A percentile compares a stretch with the other conserved stretches of the same genome.
Conservation (phyloP, 2,113 vertebrate genomes). For the Pseudorasbora parva region DNA sequence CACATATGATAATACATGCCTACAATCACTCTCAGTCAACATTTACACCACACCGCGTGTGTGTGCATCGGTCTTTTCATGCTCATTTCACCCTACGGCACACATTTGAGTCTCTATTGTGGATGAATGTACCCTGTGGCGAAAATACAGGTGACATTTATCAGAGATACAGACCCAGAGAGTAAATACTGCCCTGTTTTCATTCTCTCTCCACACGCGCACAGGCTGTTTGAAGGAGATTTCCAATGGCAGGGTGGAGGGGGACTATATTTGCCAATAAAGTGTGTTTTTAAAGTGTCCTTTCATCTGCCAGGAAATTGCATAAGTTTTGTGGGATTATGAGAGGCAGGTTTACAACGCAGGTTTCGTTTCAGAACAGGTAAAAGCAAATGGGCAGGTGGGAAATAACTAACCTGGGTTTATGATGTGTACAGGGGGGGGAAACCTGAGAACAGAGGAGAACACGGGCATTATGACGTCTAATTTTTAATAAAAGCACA, state of each 20-base stretch:
- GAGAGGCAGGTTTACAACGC: slow-evolving; percentile 16
- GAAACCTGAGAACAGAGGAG: neutral
- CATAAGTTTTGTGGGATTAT: slow-evolving; percentile 23
- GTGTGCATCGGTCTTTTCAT: slow-evolving; percentile 20
- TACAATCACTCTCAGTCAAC: slow-evolving; percentile 49
- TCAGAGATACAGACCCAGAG: slow-evolving; percentile 39
- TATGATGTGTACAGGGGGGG: slow-evolving; percentile 35
- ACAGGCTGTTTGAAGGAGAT: slow-evolving; percentile 44
- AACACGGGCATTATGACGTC: slow-evolving; percentile 5
- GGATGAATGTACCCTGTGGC: neutral
- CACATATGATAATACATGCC: slow-evolving; percentile 28
- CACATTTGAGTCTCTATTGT: slow-evolving; percentile 26
- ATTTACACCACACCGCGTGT: slow-evolving; percentile 30
- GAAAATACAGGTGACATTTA: slow-evolving; percentile 45
- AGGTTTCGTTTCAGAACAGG: slow-evolving; percentile 30
- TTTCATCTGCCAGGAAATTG: slow-evolving; percentile 55
- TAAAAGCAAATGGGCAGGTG: slow-evolving; percentile 38
- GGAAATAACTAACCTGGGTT: slow-evolving; percentile 43
- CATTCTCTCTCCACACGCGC: neutral
- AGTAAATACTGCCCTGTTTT: slow-evolving; percentile 46
- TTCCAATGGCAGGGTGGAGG: slow-evolving; percentile 36
- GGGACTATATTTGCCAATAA: slow-evolving; percentile 42
- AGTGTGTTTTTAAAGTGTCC: slow-evolving; percentile 44
- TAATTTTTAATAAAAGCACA: neutral
- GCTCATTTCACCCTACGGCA: neutral